Evolutionary conservation across 2,113 vertebrate genomes (phyloP).

Genomic region (Gymnarchus niloticus): DNA sequence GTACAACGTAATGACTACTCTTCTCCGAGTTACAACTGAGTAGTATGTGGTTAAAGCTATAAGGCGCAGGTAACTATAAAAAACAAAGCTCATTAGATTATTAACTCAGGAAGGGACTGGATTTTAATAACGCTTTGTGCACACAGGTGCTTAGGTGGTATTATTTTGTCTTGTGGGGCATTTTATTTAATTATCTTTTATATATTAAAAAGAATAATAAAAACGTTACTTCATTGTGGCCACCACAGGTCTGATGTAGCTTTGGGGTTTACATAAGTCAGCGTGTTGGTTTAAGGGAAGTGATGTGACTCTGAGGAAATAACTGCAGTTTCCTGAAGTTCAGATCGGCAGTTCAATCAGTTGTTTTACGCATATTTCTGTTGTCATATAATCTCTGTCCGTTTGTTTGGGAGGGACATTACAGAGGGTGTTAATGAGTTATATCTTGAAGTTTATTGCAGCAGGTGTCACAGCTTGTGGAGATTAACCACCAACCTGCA

Average conservation of each 20-base stretch:
- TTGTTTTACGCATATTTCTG: background rate
- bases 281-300: background rate
- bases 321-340: background rate
- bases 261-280: background rate
- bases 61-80: too few species aligned
- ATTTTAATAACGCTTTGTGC: too few species aligned
- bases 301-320: background rate
- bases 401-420: background rate
- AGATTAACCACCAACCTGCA: background rate
- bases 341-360: background rate
- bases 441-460: background rate
- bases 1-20: background rate
- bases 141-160: too few species aligned
- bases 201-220: too few species aligned
- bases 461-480: background rate
- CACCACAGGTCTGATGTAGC: background rate
- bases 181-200: too few species aligned
- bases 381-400: background rate
- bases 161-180: too few species aligned
- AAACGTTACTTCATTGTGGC: too few species aligned
- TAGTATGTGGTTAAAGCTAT: background rate
- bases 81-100: too few species aligned
- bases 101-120: too few species aligned
- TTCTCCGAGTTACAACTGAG: background rate
- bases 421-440: background rate